These are phyloP conservation scores for Anabas testudineus DNA, from an alignment of 2,797 vertebrate genomes.

Conservation along the genomic window DNA sequence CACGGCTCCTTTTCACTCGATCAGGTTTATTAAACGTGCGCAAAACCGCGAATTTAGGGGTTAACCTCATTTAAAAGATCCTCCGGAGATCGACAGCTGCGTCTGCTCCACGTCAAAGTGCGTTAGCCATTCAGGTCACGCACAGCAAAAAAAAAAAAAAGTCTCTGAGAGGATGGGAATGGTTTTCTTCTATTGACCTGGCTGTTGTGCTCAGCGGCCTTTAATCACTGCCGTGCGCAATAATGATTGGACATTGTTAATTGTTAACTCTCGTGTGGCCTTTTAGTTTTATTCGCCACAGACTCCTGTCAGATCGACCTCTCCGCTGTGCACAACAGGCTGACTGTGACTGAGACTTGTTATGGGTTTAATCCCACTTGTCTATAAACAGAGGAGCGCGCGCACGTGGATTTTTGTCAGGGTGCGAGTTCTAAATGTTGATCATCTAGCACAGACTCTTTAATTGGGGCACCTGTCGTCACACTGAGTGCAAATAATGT, in stretches of 20 bases:
- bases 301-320: slow-evolving; percentile 28
- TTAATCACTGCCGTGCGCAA: slow-evolving; percentile 51
- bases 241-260: slow-evolving; percentile 47
- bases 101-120: slow-evolving; percentile 21
- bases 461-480: background rate
- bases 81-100: slow-evolving; percentile 22
- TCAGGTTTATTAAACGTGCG: background rate
- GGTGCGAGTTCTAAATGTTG: background rate
- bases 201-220: slow-evolving; percentile 49
- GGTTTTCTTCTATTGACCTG: slow-evolving; percentile 43
- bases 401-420: background rate
- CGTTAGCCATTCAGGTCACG: slow-evolving; percentile 44
- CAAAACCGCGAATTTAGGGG: slow-evolving; percentile 5
- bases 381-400: background rate
- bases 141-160: slow-evolving; percentile 17
- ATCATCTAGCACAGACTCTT: background rate
- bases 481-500: background rate
- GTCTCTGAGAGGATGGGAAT: slow-evolving; percentile 29
- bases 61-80: slow-evolving; percentile 23
- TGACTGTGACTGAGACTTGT: background rate
- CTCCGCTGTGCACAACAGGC: background rate
- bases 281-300: slow-evolving; percentile 32
- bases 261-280: slow-evolving; percentile 50
- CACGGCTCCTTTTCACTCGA: background rate
- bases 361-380: too few species aligned